Conservation (phyloP, 2,797 vertebrate species). For the Carcharodon carcharias region DNA sequence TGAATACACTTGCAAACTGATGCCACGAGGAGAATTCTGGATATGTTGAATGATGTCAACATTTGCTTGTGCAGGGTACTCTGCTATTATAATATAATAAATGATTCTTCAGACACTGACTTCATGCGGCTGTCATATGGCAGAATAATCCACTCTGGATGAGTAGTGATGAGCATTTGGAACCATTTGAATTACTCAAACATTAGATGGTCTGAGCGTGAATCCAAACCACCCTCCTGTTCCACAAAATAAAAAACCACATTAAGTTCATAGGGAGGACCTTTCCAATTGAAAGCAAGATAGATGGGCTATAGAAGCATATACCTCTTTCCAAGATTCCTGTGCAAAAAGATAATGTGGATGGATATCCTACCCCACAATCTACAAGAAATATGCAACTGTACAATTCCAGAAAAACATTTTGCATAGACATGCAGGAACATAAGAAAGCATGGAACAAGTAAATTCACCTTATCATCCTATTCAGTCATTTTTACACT, state of each 20-base stretch:
- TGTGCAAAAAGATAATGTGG: no score
- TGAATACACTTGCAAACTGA: not conserved
- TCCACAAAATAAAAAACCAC: not conserved
- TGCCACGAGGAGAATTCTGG: not conserved
- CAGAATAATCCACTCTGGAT: not conserved
- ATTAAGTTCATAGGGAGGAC: not conserved
- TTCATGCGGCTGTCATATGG: not conserved
- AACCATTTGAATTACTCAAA: not conserved
- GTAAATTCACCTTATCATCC: not conserved
- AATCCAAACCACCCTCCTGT: not conserved
- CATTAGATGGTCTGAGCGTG: not conserved
- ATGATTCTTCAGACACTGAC: not conserved
- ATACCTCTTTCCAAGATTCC: no score
- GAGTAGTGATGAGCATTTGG: not conserved
- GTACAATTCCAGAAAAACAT: no score
- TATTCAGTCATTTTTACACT: not conserved
- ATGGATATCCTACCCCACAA: no score
- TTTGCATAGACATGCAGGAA: not conserved
- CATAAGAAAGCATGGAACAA: not conserved
- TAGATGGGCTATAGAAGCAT: no score
- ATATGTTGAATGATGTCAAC: not conserved
- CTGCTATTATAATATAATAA: not conserved
- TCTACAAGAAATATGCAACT: no score
- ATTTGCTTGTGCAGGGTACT: not conserved
- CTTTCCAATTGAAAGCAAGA: no score